These are phyloP conservation scores for Prenolepis imparis DNA, from an alignment of 2,888 invertebrate species.

Conservation along the genomic window DNA sequence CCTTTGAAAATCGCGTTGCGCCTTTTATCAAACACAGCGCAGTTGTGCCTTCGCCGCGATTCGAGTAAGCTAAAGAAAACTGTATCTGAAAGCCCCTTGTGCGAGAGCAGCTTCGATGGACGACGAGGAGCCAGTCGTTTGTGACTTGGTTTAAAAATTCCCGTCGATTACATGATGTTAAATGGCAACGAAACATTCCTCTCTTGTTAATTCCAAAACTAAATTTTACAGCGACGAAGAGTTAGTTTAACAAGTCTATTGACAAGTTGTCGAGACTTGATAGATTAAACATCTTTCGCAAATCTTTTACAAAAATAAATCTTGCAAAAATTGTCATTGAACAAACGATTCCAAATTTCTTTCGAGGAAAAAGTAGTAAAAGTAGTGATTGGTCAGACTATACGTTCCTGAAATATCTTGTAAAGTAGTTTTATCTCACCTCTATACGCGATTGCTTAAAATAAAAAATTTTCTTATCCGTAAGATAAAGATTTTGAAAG, in stretches of 20 bases:
- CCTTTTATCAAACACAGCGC: conserved; percentile 51
- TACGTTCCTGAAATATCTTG: neutral
- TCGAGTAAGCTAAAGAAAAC: conserved; percentile 50
- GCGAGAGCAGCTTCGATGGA: conserved; percentile 21
- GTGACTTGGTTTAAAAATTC: conserved; percentile 37
- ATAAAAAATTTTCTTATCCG: neutral
- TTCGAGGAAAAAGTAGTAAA: neutral
- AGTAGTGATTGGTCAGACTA: neutral
- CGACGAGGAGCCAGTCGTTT: conserved; percentile 37
- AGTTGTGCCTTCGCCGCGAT: conserved; percentile 50
- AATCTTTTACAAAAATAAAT: neutral
- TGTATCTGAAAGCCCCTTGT: conserved; percentile 25
- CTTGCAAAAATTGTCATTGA: neutral
- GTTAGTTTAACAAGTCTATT: neutral
- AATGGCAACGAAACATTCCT: conserved; percentile 8
- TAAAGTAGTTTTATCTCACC: neutral
- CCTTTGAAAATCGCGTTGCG: conserved; percentile 57
- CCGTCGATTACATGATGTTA: conserved; percentile 2
- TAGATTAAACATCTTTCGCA: neutral
- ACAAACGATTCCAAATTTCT: neutral
- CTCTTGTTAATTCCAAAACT: neutral
- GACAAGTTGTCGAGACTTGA: neutral
- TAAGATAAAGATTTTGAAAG: neutral
- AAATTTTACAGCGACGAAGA: neutral
- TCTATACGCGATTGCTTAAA: neutral